Percentiles rank a stretch among this genome's conserved stretches.
phyloP scores from a whole-genome alignment of 2,888 invertebrate species.

The Epinotia bilunana region DNA sequence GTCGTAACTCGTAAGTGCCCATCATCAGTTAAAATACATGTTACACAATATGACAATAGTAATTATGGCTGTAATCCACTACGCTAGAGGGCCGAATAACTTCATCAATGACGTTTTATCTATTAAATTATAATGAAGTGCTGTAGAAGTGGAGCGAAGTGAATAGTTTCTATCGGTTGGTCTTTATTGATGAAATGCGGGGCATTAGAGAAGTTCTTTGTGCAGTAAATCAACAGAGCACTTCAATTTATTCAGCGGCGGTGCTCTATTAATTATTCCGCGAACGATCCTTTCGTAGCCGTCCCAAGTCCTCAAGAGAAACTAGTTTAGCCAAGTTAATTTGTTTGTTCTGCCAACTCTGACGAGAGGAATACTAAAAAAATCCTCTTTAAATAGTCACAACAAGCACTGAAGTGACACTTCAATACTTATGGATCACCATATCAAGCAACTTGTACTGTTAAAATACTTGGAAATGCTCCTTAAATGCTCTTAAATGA shows the following conservation, averaged over 20 bases:
- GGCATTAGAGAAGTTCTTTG: constrained; percentile 44
- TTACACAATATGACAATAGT: constrained; percentile 21
- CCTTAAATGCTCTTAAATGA: constrained; percentile 51
- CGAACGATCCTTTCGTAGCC: constrained; percentile 46
- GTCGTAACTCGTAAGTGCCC: constrained; percentile 30
- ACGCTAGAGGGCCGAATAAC: constrained; percentile 25
- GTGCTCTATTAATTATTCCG: constrained; percentile 52
- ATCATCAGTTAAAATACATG: constrained; percentile 30
- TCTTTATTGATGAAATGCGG: constrained; percentile 48
- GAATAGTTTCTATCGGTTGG: constrained; percentile 42
- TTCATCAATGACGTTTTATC: constrained; percentile 12
- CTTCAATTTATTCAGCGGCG: constrained; percentile 51
- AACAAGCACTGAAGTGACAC: constrained; percentile 17
- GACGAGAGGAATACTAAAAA: constrained; percentile 32
- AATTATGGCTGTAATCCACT: constrained; percentile 15
- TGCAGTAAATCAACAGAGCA: constrained; percentile 50
- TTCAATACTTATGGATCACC: constrained; percentile 36
- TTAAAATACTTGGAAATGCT: constrained; percentile 52
- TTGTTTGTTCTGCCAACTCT: constrained; percentile 38
- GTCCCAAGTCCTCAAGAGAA: constrained; percentile 31
- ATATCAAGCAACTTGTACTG: constrained; percentile 32
- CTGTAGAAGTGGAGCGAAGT: constrained; percentile 27
- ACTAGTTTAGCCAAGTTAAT: constrained; percentile 41
- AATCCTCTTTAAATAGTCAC: constrained; percentile 19
- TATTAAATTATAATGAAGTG: constrained; percentile 28